Evolutionary conservation across 2,113 vertebrate genomes (phyloP).

Genomic region (Microcebus murinus): DNA sequence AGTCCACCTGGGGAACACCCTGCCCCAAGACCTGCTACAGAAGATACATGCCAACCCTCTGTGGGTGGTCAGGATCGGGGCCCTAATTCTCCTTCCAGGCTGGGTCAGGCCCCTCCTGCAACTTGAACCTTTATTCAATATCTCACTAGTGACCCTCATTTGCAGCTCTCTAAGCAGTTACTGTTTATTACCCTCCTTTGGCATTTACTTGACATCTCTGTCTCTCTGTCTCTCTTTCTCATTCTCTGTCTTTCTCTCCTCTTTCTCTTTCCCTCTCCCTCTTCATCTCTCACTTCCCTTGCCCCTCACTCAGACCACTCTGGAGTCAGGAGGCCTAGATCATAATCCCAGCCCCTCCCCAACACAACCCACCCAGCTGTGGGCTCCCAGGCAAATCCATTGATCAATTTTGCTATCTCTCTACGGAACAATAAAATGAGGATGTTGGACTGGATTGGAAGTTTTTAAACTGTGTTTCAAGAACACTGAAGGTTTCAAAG

Average conservation of each 20-base stretch:
- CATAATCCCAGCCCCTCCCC: not conserved
- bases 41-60: not conserved
- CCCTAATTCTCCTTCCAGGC: not conserved
- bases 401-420: not conserved
- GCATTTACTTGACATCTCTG: not conserved
- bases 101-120: not conserved
- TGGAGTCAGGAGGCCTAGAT: not conserved
- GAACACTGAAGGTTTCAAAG: not conserved
- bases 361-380: not conserved
- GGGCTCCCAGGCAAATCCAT: not conserved
- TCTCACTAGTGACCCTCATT: not conserved
- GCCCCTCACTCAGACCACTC: not conserved
- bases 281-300: not conserved
- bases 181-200: not conserved
- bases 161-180: not conserved
- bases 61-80: not conserved
- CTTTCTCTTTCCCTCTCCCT: too few species aligned
- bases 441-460: not conserved
- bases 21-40: not conserved
- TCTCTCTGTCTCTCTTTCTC: not conserved
- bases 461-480: not conserved
- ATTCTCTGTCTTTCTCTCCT: not conserved
- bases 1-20: not conserved
- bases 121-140: not conserved
- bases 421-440: not conserved